phyloP scores from a whole-genome alignment of 2,797 vertebrate species.

The Pogoniulus pusillus region DNA sequence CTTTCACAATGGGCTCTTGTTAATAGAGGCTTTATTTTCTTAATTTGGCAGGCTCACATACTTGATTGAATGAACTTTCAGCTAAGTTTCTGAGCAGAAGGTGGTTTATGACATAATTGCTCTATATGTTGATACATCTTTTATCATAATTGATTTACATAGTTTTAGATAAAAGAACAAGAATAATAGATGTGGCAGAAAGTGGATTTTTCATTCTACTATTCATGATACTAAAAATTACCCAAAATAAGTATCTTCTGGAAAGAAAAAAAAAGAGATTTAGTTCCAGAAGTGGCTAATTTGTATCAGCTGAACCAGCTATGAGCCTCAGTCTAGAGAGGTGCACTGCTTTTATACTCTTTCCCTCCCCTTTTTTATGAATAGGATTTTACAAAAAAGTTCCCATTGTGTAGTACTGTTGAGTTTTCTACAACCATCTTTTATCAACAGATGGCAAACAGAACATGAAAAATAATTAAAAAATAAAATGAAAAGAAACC shows the following conservation, averaged over 20 bases:
- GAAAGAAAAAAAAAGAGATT: background rate
- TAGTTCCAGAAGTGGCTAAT: constrained; percentile 72
- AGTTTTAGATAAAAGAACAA: constrained; percentile 78
- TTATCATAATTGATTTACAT: constrained; percentile 76
- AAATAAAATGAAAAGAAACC: constrained; percentile 85
- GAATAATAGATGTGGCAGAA: constrained; percentile 74
- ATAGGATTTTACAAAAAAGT: constrained; percentile 75
- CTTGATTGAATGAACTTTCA: constrained; percentile 74
- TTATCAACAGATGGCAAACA: constrained; percentile 84
- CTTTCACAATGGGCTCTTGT: constrained; percentile 6
- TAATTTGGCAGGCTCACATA: constrained; percentile 56
- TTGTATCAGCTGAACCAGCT: constrained; percentile 72
- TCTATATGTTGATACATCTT: constrained; percentile 76
- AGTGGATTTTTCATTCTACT: constrained; percentile 71
- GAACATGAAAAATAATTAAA: constrained; percentile 84
- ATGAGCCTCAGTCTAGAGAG: constrained; percentile 67
- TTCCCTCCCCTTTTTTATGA: constrained; percentile 65
- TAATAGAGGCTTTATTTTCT: constrained; percentile 64
- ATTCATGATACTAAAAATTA: constrained; percentile 74
- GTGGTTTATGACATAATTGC: constrained; percentile 76
- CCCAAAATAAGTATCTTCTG: constrained; percentile 73
- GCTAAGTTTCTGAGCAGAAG: constrained; percentile 72
- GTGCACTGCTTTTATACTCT: constrained; percentile 67
- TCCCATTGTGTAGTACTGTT: constrained; percentile 78
- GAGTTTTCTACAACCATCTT: constrained; percentile 77